Percentiles rank a stretch among this genome's conserved stretches.
phyloP scores from a whole-genome alignment of 1,140 invertebrate species.

The Octopus sinensis region DNA sequence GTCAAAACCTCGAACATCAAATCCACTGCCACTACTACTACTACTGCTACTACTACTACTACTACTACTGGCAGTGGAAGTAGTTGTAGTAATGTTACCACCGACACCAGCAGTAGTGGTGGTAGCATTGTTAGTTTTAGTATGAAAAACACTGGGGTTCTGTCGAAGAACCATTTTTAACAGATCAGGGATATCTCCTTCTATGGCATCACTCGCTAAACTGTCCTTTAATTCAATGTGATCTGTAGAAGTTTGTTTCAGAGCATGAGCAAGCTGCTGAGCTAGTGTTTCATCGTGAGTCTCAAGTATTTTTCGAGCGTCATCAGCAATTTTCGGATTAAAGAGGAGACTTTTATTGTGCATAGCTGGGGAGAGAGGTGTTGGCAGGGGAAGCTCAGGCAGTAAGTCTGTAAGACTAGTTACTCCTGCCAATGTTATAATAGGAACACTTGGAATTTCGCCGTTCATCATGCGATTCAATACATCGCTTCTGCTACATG shows the following conservation, averaged over 20 bases:
- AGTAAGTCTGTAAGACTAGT: constrained; percentile 92
- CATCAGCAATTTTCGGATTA: constrained; percentile 88
- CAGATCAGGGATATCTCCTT: constrained; percentile 73
- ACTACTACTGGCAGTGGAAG: background rate
- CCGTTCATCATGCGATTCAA: constrained; percentile 71
- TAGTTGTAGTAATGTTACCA: background rate
- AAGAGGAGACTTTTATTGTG: constrained; percentile 83
- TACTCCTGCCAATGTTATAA: constrained; percentile 93
- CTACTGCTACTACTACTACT: constrained; percentile 2
- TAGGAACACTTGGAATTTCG: constrained; percentile 93
- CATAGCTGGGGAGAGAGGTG: constrained; percentile 80
- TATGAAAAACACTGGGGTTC: constrained; percentile 75
- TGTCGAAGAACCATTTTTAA: constrained; percentile 75
- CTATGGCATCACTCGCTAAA: constrained; percentile 69
- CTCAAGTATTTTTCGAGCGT: constrained; percentile 81
- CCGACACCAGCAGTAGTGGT: background rate
- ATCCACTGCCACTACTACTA: background rate
- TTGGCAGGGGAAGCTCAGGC: constrained; percentile 88
- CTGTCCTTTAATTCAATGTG: constrained; percentile 88
- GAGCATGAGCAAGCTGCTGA: constrained; percentile 76
- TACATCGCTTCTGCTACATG: constrained; percentile 9
- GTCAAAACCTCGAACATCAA: background rate
- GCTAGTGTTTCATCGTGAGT: constrained; percentile 76
- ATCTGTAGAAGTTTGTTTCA: constrained; percentile 84
- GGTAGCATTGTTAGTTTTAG: constrained; percentile 22